Evolutionary conservation across 2,888 invertebrate genomes (phyloP), one percentile per base, ranked within the genome.

Genomic region (Flabesymbios commensalis): DNA sequence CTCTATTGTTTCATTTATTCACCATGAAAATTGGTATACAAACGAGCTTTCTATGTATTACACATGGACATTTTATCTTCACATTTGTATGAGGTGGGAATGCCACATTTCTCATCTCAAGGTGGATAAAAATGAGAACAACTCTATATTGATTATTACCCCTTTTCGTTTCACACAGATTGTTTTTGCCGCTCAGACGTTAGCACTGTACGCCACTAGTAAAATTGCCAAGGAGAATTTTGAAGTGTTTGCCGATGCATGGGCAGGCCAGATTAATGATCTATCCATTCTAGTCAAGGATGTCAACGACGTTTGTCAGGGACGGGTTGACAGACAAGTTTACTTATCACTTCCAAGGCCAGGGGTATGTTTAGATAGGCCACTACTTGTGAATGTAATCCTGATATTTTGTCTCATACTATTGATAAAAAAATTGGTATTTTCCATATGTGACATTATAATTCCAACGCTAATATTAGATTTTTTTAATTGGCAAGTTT

Each of bases 161-260:
- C 17, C 17, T 39, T 39, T 14, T n/a, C n/a, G n/a, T n/a, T n/a
- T n/a, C n/a, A n/a, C 4, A 17, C 59, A 86, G 85, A 90, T 92
- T 56, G 89, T 97, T 72, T 92, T 93, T 58, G 95, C 98, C 43
- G 93, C 96, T 61, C 90, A 94, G 75, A 94, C 95, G 51, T 84
- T 98, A 65, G 92, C 93, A 63, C 88, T 91, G 74, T 91, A 95
- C 85, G 93, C 97, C 4, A 89, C 90, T 66, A 95, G 95, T 82
- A 91, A 95, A 83, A 95, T 96, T 70, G 94, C 96, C 68, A 90
- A 94, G 78, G 99, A 99, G 82, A 98, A 98, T 85, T 87, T 97
- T 56, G 96, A 97, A 85, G 88, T 87, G 83, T 81, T 81, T 69
- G 73, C 78, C 31, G 80, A 80, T 45, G 76, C 78, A 24, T 96